These are phyloP conservation scores for Scaptomyza reducta DNA, from an alignment of 2,888 invertebrate genomes.

Conservation along the genomic window DNA sequence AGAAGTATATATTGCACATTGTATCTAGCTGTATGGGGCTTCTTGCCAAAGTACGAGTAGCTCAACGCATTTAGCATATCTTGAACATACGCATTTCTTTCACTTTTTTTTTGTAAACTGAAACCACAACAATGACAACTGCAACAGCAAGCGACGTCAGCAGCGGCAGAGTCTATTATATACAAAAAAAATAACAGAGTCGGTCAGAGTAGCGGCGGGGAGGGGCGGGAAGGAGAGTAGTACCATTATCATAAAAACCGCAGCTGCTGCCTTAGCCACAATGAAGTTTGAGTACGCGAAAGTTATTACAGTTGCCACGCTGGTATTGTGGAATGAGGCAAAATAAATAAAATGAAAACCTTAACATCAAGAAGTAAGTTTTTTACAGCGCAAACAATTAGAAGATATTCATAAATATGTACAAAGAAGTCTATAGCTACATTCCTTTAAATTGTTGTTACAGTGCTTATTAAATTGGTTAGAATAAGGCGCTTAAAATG, in stretches of 20 bases:
- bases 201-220: too few species aligned
- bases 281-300: slow-evolving; percentile 64
- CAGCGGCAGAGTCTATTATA: slow-evolving; percentile 58
- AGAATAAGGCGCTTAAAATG: slow-evolving; percentile 5
- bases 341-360: slow-evolving; percentile 17
- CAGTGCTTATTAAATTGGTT: too few species aligned
- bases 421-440: background rate
- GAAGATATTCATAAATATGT: too few species aligned
- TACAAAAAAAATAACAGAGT: slow-evolving; percentile 60
- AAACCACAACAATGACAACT: slow-evolving; percentile 50
- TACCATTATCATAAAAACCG: slow-evolving; percentile 44
- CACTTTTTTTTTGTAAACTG: slow-evolving; percentile 15
- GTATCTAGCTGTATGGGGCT: slow-evolving; percentile 29
- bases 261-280: slow-evolving; percentile 41
- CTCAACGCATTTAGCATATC: slow-evolving; percentile 72
- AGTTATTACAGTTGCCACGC: slow-evolving; percentile 52
- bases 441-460: background rate
- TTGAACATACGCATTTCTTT: slow-evolving; percentile 60
- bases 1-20: slow-evolving; percentile 29
- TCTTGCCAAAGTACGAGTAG: slow-evolving; percentile 29
- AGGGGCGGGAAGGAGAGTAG: background rate
- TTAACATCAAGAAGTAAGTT: slow-evolving; percentile 23
- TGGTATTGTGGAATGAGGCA: slow-evolving; percentile 6
- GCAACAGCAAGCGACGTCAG: slow-evolving; percentile 15
- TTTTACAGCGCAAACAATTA: background rate